A percentile compares a stretch with the other conserved stretches of the same genome.
These are phyloP conservation scores for Bactericera cockerelli DNA, from an alignment of 1,140 invertebrate species.

Conservation along the genomic window DNA sequence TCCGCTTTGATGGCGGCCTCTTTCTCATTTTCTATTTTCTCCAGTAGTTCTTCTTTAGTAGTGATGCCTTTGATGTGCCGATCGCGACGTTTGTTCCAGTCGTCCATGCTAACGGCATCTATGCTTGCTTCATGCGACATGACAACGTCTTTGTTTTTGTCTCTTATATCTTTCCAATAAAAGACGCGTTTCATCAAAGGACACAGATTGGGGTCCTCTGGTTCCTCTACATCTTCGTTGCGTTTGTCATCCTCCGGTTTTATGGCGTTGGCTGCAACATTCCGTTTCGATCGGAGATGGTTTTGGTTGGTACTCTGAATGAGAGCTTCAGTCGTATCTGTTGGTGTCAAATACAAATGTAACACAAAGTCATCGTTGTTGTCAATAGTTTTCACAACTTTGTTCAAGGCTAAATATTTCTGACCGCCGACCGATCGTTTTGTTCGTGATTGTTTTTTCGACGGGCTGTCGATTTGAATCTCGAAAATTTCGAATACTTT, in stretches of 20 bases:
- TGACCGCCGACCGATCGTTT: background rate
- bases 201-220: background rate
- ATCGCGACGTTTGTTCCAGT: background rate
- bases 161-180: background rate
- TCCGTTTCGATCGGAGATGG: no score
- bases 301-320: no score
- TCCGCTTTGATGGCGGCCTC: background rate
- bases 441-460: background rate
- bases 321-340: background rate
- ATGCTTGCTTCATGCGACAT: slow-evolving; percentile 4
- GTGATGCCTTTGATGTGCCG: background rate
- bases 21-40: background rate
- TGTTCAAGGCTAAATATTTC: background rate
- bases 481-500: slow-evolving; percentile 4
- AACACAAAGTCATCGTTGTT: background rate
- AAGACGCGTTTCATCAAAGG: slow-evolving; percentile 2
- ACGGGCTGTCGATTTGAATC: background rate
- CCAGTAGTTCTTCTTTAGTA: background rate
- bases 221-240: background rate
- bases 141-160: background rate
- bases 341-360: background rate
- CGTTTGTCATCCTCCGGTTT: background rate
- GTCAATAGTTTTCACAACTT: background rate
- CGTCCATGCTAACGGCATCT: slow-evolving; percentile 1
- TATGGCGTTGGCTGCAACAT: no score